Evolutionary conservation across 2,797 vertebrate genomes (phyloP), one percentile per base, ranked within the genome.

Genomic region (Lepilemur ruficaudatus): DNA sequence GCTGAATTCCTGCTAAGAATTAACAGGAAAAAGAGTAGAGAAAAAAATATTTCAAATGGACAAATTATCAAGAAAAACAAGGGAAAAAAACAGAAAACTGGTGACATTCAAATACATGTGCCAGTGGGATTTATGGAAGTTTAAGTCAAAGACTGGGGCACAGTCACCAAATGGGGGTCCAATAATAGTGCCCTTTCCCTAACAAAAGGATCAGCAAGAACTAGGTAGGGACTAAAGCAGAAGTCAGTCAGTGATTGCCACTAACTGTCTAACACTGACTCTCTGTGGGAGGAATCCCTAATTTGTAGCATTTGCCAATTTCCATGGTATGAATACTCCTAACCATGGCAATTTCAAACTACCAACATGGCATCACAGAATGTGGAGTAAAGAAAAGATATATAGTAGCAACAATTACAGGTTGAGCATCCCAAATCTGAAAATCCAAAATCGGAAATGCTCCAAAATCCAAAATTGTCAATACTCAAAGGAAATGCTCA

Each of bases 11-110:
- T 55, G 57, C 38, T 32, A 55, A 63, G 43, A 38, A 17, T 95
- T 95, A 97, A 95, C 92, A 92, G 87, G 17, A n/a, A 23, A 13
- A 80, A 13, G 46, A 25, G 2, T 67, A 25, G 28, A 95, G 25
- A 98, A 97, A 13, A 88, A 97, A 93, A 57, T 41, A 50, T 55
- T 63, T 48, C 52, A 94, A 95, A 85, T 55, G 48, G 89, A 92
- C 89, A 93, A 2, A 90, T 38, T 65, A 96, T 72, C 85, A 43
- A 83, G 92, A 97, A 95, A 88, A 97, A 96, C 1, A 94, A 61
- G 4, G 50, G 50, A 52, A 20, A 72, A 35, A 75, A 38, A 50
- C 10, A 81, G 43, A 52, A 84, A 67, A 67, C 2, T 32, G 5
- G 46, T 48, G 2, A 52, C 61, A 52, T 52, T 52, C 17, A 52